phyloP scores from a whole-genome alignment of 1,140 invertebrate species.

The Leptestheria dahalacensis region DNA sequence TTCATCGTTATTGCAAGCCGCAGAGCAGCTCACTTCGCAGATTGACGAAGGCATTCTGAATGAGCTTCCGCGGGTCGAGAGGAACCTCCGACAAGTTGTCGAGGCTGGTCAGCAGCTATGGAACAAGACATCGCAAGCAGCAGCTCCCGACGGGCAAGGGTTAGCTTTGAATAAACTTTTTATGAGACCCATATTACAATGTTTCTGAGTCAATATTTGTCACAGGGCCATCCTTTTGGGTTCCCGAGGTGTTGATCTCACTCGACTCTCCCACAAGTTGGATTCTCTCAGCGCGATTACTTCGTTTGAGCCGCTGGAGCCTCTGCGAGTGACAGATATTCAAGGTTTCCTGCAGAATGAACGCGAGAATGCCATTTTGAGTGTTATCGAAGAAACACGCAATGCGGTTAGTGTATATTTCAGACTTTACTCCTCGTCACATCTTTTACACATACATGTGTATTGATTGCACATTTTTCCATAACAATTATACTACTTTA shows the following conservation, averaged over 20 bases:
- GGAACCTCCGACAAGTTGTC: constrained; percentile 76
- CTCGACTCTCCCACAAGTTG: constrained; percentile 78
- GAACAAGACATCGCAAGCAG: neutral
- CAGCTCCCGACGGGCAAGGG: constrained; percentile 9
- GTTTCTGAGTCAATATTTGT: neutral
- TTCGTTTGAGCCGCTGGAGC: constrained; percentile 78
- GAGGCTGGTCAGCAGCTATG: constrained; percentile 74
- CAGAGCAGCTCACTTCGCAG: constrained; percentile 74
- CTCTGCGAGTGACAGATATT: constrained; percentile 74
- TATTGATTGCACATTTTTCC: neutral
- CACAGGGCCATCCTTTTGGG: constrained; percentile 78
- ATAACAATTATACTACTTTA: neutral
- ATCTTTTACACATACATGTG: no score
- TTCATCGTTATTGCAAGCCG: constrained; percentile 70
- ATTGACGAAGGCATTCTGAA: constrained; percentile 44
- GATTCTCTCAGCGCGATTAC: constrained; percentile 66
- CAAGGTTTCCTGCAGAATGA: constrained; percentile 81
- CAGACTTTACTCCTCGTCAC: no score
- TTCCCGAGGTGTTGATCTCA: constrained; percentile 78
- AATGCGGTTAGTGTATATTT: constrained; percentile 61
- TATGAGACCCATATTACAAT: neutral
- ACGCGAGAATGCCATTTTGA: constrained; percentile 80
- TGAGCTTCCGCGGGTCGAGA: constrained; percentile 69
- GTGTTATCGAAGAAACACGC: constrained; percentile 76
- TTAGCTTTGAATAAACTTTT: neutral